Evolutionary conservation across 2,888 invertebrate genomes (phyloP).

Genomic region (Leptopilina drosophilae): DNA sequence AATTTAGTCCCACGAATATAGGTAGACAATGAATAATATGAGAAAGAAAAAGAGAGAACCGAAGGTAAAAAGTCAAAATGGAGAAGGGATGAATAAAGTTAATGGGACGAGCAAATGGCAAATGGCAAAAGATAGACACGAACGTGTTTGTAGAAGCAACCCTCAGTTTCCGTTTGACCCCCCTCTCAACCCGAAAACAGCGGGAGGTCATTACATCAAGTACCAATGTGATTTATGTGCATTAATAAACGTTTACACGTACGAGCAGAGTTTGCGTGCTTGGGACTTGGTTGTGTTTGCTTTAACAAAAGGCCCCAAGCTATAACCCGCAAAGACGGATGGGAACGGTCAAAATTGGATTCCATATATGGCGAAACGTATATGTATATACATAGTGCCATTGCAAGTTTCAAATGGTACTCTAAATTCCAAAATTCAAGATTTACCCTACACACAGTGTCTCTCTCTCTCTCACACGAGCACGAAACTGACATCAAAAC

Average conservation of each 20-base stretch:
- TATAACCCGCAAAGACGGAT: conserved; percentile 54
- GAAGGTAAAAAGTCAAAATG: conserved; percentile 11
- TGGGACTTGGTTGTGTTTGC: conserved; percentile 48
- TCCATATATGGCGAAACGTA: conserved; percentile 53
- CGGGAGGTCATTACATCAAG: conserved; percentile 61
- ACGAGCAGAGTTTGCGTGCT: conserved; percentile 46
- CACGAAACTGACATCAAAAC: conserved; percentile 6
- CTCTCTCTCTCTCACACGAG: conserved; percentile 40
- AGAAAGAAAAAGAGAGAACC: conserved; percentile 6
- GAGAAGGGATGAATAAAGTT: conserved; percentile 41
- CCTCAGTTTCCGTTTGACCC: conserved; percentile 50
- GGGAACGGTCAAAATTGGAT: conserved; percentile 71
- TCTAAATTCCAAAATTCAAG: conserved; percentile 57
- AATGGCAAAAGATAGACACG: conserved; percentile 54
- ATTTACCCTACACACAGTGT: conserved; percentile 43
- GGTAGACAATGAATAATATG: conserved; percentile 16
- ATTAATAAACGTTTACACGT: conserved; percentile 69
- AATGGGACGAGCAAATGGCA: conserved; percentile 42
- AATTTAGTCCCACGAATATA: conserved; percentile 15
- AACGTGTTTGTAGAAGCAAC: conserved; percentile 57
- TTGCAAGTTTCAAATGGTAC: conserved; percentile 51
- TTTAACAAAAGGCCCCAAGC: conserved; percentile 54
- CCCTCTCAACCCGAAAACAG: conserved; percentile 41
- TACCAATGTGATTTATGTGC: conserved; percentile 68
- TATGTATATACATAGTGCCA: conserved; percentile 47